Evolutionary conservation across 2,797 vertebrate genomes (phyloP), one percentile per base, ranked within the genome.

Genomic region (Novumbra hubbsi): DNA sequence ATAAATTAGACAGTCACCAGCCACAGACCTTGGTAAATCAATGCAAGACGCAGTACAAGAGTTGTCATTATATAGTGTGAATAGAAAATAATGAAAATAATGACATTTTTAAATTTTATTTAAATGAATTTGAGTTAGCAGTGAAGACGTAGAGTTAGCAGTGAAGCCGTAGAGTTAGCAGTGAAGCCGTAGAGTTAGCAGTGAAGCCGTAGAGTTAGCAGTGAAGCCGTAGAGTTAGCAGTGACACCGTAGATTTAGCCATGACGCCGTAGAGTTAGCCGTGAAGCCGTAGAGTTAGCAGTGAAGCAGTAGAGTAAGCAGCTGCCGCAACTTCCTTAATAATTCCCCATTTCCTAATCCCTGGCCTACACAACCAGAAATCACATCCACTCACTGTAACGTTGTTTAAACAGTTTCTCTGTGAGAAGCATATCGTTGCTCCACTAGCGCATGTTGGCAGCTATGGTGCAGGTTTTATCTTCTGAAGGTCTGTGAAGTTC

Each of bases 301-400:
- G 41, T 12, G 11, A 45, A 45, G 41, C 41, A 63, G 70, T 48
- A 69, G 70, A 79, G 77, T n/a, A 75, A 73, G 83, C 86, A 89
- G 87, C 88, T 87, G 86, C 72, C 66, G 70, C 71, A 49, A 80
- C 83, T 88, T 87, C 84, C 85, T 81, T 17, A 81, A 70, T 67
- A 60, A 80, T 8, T 71, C 55, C 55, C 19, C 64, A 81, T 73
- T 62, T 19, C 19, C 66, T 19, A 11, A 38, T 75, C 71, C 64
- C 82, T 73, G 65, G 21, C 19, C 66, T 15, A 11, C 48, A 76
- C 71, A 84, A 71, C 72, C 57, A 8, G 65, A 71, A 68, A 28
- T 67, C 34, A 70, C 27, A 60, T 24, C n/a, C 11, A 4, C 52
- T 21, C 6, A 60, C 21, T 60, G 21, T 57, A 57, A 24, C 55